Evolutionary conservation across 1,140 invertebrate genomes (phyloP), one percentile per base, ranked within the genome.

Genomic region (Saccostrea glomerata): DNA sequence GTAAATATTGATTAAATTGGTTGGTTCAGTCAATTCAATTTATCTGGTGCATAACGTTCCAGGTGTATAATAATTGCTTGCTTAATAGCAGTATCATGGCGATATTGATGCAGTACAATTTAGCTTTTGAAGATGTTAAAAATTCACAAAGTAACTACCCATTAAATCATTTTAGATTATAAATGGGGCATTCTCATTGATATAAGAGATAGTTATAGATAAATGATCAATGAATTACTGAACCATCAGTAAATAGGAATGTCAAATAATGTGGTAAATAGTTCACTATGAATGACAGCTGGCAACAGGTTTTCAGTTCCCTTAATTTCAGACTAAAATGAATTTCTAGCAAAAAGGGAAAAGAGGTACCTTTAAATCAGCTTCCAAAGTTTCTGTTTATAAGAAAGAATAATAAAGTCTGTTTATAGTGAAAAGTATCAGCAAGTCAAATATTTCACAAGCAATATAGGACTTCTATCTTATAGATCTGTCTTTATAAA

Each of bases 1-100:
- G 25, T 30, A 30, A 77, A 77, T 77, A 77, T 77, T 77, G 70
- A 77, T 77, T 30, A 77, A 77, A 25, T 36, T 77, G 70, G 70
- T 36, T 36, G 70, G 70, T 30, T 77, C 70, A 77, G 70, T 77
- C 70, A 30, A 36, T 77, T 77, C 70, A 77, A 77, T 30, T 77
- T 25, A 77, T 15, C 70, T 77, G 70, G 70, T 77, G 70, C 70
- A 25, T 36, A 77, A 77, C 70, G 30, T 77, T 77, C 70, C 70
- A 15, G 70, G 70, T 77, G 25, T 77, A 36, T 36, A 77, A 77
- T 77, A 36, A 36, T 77, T 25, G 23, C 25, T 77, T 77, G 30
- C 70, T 77, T 77, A 77, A 77, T 77, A 25, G 70, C 15, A 25
- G 70, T 77, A 77, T 77, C 30, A 17, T 25, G 17, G 58, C 17